These are phyloP conservation scores for Enhydra lutris DNA, from an alignment of 2,113 vertebrate genomes.

Conservation along the genomic window DNA sequence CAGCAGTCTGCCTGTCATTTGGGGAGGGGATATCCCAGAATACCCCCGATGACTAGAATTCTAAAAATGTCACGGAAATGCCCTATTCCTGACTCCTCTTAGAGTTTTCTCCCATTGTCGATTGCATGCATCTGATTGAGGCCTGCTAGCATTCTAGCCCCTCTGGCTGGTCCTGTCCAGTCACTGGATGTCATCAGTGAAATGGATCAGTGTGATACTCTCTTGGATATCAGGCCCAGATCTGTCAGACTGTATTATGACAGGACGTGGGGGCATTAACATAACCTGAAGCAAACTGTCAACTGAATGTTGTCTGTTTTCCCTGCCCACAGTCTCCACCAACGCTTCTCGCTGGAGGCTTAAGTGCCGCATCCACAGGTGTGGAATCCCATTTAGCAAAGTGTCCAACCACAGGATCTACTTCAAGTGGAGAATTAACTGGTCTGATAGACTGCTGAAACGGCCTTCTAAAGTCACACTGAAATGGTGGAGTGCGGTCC, in stretches of 20 bases:
- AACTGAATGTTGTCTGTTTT: not conserved
- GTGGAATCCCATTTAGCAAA: not conserved
- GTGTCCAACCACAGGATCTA: not conserved
- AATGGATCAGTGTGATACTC: not conserved
- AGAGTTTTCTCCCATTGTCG: not conserved
- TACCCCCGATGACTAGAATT: not conserved
- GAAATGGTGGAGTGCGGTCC: not conserved
- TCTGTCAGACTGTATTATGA: not conserved
- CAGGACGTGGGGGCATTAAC: not conserved
- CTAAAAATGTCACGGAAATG: not conserved
- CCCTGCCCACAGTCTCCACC: not conserved
- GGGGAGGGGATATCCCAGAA: not conserved
- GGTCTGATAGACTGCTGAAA: not conserved
- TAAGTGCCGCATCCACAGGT: not conserved
- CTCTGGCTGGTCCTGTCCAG: not conserved
- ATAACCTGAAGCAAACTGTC: not conserved
- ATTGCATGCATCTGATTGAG: not conserved
- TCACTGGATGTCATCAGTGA: not conserved
- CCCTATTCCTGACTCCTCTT: not conserved
- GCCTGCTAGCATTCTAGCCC: not conserved
- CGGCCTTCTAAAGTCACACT: not conserved
- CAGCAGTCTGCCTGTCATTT: not conserved
- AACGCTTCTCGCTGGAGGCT: not conserved
- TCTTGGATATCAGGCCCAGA: not conserved
- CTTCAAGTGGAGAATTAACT: not conserved